Evolutionary conservation across 2,888 invertebrate species (phyloP), one percentile per base, ranked within the genome.

Genomic region (Lochmaea crataegi): DNA sequence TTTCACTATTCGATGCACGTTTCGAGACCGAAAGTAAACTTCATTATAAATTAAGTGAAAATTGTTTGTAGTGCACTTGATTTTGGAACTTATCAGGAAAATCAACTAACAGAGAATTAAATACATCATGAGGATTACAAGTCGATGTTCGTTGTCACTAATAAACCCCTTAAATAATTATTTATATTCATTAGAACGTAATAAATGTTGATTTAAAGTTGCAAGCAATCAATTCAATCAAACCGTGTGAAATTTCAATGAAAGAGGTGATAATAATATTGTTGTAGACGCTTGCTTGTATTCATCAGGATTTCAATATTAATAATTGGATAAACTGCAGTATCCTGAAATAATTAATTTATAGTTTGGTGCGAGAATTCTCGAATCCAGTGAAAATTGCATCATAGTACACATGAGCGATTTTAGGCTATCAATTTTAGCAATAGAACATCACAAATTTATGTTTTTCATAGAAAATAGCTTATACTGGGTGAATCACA

Each of bases 321-420:
- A 48, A 48, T 48, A 53, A 53, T 53, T 53, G 53, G 53, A 53
- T 53, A 18, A 16, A 53, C 16, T 53, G 18, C 7, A 53, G 16
- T 16, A 53, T 53, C 18, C 53, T 53, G 18, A 16, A 53, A 53
- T 53, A 53, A 53, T 53, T 53, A 53, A 53, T 53, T 53, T 16
- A 53, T 53, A 53, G 3, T 10, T 53, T 18, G 53, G 53, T 53
- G 53, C 18, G 18, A 53, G 53, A 9, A 53, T 9, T 53, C 18
- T 10, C 16, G 18, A 53, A 16, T 53, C 53, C n/a, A 53, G 18
- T 18, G 53, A 53, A 53, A 18, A 53, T 53, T 18, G 53, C 6
- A 18, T 53, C 48, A 53, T 9, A 16, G 9, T 9, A 18, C 53
- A 18, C 18, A 53, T 53, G 53, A 16, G 9, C 10, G 53, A 53